Evolutionary conservation across 23 tunicate genomes (phyloP).

Genomic region (Oikopleura albicans): DNA sequence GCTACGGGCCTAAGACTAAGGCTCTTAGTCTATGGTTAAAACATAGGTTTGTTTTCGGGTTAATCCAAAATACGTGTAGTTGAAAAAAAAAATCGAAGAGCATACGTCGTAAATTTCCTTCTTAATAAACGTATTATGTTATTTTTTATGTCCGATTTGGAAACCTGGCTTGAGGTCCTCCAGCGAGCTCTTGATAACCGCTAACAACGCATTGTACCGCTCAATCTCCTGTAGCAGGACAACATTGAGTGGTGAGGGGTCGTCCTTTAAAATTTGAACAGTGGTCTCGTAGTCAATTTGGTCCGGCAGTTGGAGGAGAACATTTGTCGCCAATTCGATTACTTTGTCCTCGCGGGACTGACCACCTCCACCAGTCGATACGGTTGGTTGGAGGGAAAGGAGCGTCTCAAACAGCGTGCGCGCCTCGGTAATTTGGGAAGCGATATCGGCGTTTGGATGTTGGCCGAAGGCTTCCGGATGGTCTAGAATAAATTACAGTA

Average conservation of each 20-base stretch:
- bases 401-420: constrained; percentile 80
- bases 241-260: constrained; percentile 87
- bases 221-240: constrained; percentile 59
- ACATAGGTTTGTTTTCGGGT: too few relatives aligned
- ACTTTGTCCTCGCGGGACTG: constrained; percentile 67
- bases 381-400: constrained; percentile 87
- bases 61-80: too few relatives aligned
- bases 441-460: constrained; percentile 93
- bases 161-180: too few relatives aligned
- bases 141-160: too few relatives aligned
- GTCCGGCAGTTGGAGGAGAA: constrained; percentile 69
- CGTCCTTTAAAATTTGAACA: constrained; percentile 58
- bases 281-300: constrained; percentile 91
- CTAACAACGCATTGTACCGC: constrained; percentile 55
- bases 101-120: too few relatives aligned
- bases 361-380: constrained; percentile 64
- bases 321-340: constrained; percentile 89
- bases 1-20: too few relatives aligned
- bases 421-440: constrained; percentile 97
- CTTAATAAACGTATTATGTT: too few relatives aligned
- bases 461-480: constrained; percentile 99
- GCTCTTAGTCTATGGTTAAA: too few relatives aligned
- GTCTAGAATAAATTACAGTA: too few relatives aligned
- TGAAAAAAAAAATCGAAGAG: too few relatives aligned
- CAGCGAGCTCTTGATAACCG: constrained; percentile 53